Evolutionary conservation across 1,140 invertebrate genomes (phyloP), one percentile per base, ranked within the genome.

Genomic region (Leptoteleia sp.): DNA sequence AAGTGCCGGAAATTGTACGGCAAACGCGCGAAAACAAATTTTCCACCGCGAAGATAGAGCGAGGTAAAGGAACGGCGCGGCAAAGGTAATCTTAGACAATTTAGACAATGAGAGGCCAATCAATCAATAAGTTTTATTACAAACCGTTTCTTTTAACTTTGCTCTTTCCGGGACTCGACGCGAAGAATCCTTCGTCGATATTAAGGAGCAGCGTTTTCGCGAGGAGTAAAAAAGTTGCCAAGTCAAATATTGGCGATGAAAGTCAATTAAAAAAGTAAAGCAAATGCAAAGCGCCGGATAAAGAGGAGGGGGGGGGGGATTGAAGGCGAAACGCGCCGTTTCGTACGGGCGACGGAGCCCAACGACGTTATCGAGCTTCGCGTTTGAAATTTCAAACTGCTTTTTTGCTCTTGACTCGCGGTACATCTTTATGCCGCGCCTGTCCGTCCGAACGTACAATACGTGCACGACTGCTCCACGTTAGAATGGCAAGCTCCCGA

Each of bases 401-500:
- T 17, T 80, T 79, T 76, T 80, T 76, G 61, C 77, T 80, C 67
- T 55, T 62, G 52, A 59, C 67, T 71, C 62, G 54, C 22, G 68
- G 67, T 71, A 76, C 72, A 80, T 76, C 73, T 80, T 80, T 70
- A 76, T 80, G 73, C 72, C 77, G 48, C 55, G 72, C 16, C 62
- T 72, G 78, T 80, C 50, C 40, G 72, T 76, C 48, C 62, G 47
- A 64, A 80, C 67, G 72, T 73, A 76, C 72, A 73, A 80, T 76
- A 80, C 72, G 68, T 76, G 79, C 68, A 71, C 72, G 67, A 71
- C 71, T 67, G 59, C 43, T 76, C 65, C 15, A 67, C 54, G 71
- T 57, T 80, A 67, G 55, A 76, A 64, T 47, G 67, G 72, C 77
- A 73, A 76, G 65, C 71, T 76, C 67, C 68, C 62, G 45, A 80